These are phyloP conservation scores for Halcyon smyrnensis DNA, from an alignment of 2,797 vertebrate species.

Conservation along the genomic window DNA sequence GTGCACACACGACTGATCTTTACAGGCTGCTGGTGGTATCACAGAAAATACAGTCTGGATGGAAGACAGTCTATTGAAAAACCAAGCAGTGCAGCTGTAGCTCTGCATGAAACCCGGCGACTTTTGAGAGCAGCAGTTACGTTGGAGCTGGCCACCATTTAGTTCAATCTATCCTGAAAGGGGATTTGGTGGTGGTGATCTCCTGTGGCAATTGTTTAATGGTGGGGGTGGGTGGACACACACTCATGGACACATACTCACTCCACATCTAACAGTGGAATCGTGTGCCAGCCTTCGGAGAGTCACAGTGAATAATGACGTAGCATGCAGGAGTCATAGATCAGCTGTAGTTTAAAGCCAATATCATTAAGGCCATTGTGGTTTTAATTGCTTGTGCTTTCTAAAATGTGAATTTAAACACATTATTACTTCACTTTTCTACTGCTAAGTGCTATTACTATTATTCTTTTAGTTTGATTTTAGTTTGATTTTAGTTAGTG, in stretches of 20 bases:
- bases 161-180: not conserved
- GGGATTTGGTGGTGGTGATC: not conserved
- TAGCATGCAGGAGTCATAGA: not conserved
- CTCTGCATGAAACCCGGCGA: not conserved
- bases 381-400: not conserved
- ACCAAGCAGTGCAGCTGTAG: not conserved
- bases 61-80: not conserved
- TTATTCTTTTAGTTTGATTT: not conserved
- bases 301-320: not conserved
- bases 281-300: not conserved
- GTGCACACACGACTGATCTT: not conserved
- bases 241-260: fast-evolving
- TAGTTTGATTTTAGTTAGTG: too few species aligned
- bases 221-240: too few species aligned
- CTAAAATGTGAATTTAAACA: not conserved
- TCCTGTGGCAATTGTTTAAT: not conserved
- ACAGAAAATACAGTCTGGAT: not conserved
- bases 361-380: not conserved
- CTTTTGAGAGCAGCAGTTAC: not conserved
- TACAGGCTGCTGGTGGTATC: not conserved
- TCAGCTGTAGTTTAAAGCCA: not conserved
- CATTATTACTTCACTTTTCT: not conserved
- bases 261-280: not conserved
- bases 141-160: not conserved
- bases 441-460: not conserved